Evolutionary conservation across 2,113 vertebrate species (phyloP).

Genomic region (Amphilophus citrinellus): DNA sequence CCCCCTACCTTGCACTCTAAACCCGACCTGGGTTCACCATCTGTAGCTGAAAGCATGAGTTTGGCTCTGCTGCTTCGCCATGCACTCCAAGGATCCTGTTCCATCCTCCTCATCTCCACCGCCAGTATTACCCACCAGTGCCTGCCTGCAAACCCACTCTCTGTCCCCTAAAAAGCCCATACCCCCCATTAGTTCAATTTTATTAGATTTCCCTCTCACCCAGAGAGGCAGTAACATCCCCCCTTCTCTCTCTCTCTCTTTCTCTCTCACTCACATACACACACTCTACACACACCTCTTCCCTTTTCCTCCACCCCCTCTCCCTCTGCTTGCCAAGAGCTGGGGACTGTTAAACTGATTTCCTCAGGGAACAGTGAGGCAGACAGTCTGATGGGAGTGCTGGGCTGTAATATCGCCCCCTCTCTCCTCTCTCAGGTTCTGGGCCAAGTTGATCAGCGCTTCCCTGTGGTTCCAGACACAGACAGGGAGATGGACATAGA

Average conservation of each 20-base stretch:
- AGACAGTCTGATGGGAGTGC: slow-evolving; percentile 77
- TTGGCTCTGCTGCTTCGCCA: slow-evolving; percentile 78
- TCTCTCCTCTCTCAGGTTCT: slow-evolving; percentile 52
- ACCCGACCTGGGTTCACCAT: slow-evolving; percentile 81
- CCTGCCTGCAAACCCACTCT: slow-evolving; percentile 74
- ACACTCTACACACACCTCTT: slow-evolving; percentile 25
- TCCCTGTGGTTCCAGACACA: slow-evolving; percentile 58
- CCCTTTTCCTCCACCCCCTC: slow-evolving; percentile 59
- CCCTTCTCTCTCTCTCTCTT: slow-evolving; percentile 9
- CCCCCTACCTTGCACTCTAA: slow-evolving; percentile 50
- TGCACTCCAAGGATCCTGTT: slow-evolving; percentile 86
- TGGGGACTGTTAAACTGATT: slow-evolving; percentile 83
- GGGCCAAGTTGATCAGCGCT: slow-evolving; percentile 57
- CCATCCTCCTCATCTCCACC: slow-evolving; percentile 77
- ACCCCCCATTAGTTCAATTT: slow-evolving; percentile 80
- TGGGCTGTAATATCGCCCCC: slow-evolving; percentile 62
- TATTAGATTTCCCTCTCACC: slow-evolving; percentile 82
- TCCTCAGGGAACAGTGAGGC: slow-evolving; percentile 76
- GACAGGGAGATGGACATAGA: slow-evolving; percentile 48
- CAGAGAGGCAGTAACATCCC: slow-evolving; percentile 77
- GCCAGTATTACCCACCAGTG: slow-evolving; percentile 65
- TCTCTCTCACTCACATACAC: background rate
- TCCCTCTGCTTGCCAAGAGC: slow-evolving; percentile 71
- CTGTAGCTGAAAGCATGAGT: slow-evolving; percentile 80
- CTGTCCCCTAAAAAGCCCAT: slow-evolving; percentile 72